These are phyloP conservation scores for Drosophila persimilis DNA, from an alignment of 1,140 invertebrate genomes.

Conservation along the genomic window DNA sequence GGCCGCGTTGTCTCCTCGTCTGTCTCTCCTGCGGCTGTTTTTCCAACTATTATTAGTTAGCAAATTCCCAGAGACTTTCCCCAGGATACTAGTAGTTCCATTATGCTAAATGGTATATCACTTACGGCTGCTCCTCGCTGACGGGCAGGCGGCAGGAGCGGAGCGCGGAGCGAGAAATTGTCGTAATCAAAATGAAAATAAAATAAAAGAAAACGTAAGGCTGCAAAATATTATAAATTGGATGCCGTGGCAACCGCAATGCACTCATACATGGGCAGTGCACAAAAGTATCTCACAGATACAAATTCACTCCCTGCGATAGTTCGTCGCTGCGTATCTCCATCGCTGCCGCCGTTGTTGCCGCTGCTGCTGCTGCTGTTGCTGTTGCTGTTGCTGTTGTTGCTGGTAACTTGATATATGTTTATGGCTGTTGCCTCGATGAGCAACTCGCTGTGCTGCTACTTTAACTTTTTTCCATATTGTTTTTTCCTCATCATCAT, in stretches of 20 bases:
- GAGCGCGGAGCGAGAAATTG: constrained; percentile 65
- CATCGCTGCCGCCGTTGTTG: constrained; percentile 4
- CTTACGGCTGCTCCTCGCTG: constrained; percentile 38
- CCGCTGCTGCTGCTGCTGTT: background rate
- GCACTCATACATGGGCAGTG: constrained; percentile 40
- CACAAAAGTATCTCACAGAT: constrained; percentile 77
- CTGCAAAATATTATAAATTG: constrained; percentile 53
- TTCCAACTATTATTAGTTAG: constrained; percentile 16
- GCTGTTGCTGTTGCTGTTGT: constrained; percentile 37
- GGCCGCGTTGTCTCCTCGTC: constrained; percentile 7
- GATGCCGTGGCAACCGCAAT: constrained; percentile 73
- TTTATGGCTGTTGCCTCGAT: constrained; percentile 77
- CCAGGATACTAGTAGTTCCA: constrained; percentile 35
- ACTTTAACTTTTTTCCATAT: constrained; percentile 74
- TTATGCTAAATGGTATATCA: constrained; percentile 70
- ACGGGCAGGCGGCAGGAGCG: background rate
- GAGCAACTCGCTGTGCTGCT: constrained; percentile 63
- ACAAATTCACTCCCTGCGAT: constrained; percentile 53
- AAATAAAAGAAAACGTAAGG: constrained; percentile 22
- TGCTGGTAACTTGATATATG: constrained; percentile 75
- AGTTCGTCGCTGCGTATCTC: constrained; percentile 58
- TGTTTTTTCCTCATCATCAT: constrained; percentile 19
- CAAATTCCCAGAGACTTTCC: constrained; percentile 42
- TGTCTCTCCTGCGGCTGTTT: background rate
- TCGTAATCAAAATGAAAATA: constrained; percentile 72